Evolutionary conservation across 1,140 invertebrate species (phyloP).

Genomic region (Pomphorhynchus laevis): DNA sequence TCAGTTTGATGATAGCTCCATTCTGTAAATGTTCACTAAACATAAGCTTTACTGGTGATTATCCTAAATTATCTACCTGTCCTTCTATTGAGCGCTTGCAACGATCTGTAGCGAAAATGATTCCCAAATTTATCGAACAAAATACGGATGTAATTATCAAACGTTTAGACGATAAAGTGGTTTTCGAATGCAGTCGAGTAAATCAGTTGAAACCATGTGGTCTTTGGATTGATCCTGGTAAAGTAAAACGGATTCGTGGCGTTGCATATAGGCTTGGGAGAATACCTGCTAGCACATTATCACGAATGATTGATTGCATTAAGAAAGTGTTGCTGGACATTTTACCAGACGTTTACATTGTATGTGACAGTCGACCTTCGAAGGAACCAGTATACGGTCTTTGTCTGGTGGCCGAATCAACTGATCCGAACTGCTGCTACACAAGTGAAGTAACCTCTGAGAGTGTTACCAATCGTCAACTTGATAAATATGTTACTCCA

Average conservation of each 20-base stretch:
- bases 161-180: too few species aligned
- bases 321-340: constrained; percentile 60
- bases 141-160: too few species aligned
- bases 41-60: neutral
- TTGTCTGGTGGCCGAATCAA: constrained; percentile 56
- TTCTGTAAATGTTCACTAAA: constrained; percentile 63
- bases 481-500: constrained; percentile 33
- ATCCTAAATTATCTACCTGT: neutral
- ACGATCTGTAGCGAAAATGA: too few species aligned
- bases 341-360: constrained; percentile 72
- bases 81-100: neutral
- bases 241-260: constrained; percentile 64
- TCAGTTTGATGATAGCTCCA: constrained; percentile 45
- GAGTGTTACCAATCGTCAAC: too few species aligned
- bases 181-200: too few species aligned
- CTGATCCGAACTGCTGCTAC: constrained; percentile 35
- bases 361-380: constrained; percentile 3
- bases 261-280: constrained; percentile 41
- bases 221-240: constrained; percentile 34
- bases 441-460: constrained; percentile 28
- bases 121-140: too few species aligned
- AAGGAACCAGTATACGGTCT: constrained; percentile 44
- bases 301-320: constrained; percentile 54
- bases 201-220: too few species aligned
- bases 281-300: constrained; percentile 53